Evolutionary conservation across 2,113 vertebrate species (phyloP), one percentile per base, ranked within the genome.

Genomic region (Aegithalos caudatus): DNA sequence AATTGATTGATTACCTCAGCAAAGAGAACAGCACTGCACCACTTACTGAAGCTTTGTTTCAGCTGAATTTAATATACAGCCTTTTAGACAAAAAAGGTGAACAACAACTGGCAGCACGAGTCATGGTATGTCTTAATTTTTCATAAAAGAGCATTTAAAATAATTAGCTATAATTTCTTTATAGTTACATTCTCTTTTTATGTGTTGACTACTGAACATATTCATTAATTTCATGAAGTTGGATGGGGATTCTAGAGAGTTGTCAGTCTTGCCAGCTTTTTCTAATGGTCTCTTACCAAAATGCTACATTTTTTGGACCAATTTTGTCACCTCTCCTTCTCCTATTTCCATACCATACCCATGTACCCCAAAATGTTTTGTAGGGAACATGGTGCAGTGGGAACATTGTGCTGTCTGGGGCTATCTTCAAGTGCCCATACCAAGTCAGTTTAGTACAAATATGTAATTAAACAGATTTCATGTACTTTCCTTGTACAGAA

Each of bases 1-100:
- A 97, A 31, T 87, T 99, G 80, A 96, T 99, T 76, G 94, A 90
- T 9, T 99, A 99, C 86, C 94, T 99, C 84, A 85, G 64, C 56
- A 98, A 97, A 48, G 99, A 99, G 97, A 99, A 44, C 6, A 97
- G 97, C 76, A 96, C 98, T 8, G 97, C 98, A 50, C 99, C 99
- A 22, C 97, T 99, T 91, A 98, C 72, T 51, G 98, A 99, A 95
- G 98, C 98, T 57, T 97, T 99, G 90, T 95, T 97, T 48, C 99
- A 99, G 91, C 97, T 99, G 19, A 94, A 38, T 40, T 91, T 57
- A n/a, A 98, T 99, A 91, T 98, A 98, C 93, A 96, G 78, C 45
- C 98, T 99, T 67, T 96, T 99, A 29, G 98, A 99, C 56, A 99
- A 99, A 96, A 98, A 98, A 21, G 98, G 98, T 47, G 96, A 98